phyloP scores from a whole-genome alignment of 2,113 vertebrate genomes.

The Podarcis cretensis region DNA sequence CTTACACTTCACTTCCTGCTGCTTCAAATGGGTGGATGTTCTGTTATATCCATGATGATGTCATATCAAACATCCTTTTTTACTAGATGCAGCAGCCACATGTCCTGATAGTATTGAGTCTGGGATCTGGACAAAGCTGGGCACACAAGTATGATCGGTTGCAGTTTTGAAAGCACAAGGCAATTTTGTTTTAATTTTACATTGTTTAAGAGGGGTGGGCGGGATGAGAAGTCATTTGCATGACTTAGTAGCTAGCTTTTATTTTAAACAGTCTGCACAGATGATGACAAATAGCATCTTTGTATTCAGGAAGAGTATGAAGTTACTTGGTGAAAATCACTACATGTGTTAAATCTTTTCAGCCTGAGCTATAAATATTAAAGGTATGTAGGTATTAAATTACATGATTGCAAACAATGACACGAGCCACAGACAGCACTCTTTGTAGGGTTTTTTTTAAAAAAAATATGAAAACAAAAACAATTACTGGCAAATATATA shows the following conservation, averaged over 20 bases:
- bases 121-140: neutral
- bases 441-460: constrained; percentile 62
- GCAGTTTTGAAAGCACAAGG: constrained; percentile 63
- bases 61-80: neutral
- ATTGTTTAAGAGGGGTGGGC: constrained; percentile 67
- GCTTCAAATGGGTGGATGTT: neutral
- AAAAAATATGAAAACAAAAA: neutral
- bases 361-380: constrained; percentile 77
- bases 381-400: constrained; percentile 76
- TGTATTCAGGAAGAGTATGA: constrained; percentile 74
- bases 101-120: neutral
- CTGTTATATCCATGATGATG: neutral
- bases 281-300: constrained; percentile 77
- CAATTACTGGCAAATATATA: neutral
- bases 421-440: constrained; percentile 73
- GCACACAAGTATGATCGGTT: constrained; percentile 49
- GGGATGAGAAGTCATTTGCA: constrained; percentile 67
- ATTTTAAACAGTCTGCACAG: constrained; percentile 76
- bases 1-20: neutral
- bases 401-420: constrained; percentile 65
- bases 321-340: constrained; percentile 76
- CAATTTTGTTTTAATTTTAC: constrained; percentile 76
- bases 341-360: constrained; percentile 79
- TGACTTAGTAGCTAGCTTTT: constrained; percentile 75
- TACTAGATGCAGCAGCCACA: neutral